Evolutionary conservation across 2,113 vertebrate genomes (phyloP), one percentile per base, ranked within the genome.

Genomic region (Noctilio leporinus): DNA sequence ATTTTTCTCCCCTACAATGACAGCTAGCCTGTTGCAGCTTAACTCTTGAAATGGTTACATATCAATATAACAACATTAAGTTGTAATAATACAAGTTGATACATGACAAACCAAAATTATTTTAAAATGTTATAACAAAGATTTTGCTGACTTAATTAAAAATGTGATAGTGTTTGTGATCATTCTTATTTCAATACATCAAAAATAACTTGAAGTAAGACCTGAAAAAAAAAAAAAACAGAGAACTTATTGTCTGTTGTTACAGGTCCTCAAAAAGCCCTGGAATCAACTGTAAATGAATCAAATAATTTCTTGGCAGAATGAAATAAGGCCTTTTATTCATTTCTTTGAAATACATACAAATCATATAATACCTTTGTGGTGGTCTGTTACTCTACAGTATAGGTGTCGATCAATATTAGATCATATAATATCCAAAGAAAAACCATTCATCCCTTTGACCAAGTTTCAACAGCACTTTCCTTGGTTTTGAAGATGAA

Each of bases 401-500:
- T 77, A 87, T 12, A 88, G 65, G 93, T 91, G 45, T 94, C 77
- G 94, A 95, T 62, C 35, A 85, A 90, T 77, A 59, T 86, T 81
- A 88, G 90, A 35, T 92, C 81, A 84, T 49, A 82, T 1, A 67
- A 91, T 70, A 90, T 16, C n/a, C 51, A 69, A 88, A 92, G 72
- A 96, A 96, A 96, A 93, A 24, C 7, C 17, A 88, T 83, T 92
- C 92, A 20, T 93, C 53, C 55, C 26, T 87, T 96, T 72, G 69
- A 78, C 72, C 47, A 83, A 78, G 26, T 88, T 96, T 91, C 82
- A 93, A 88, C 85, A 91, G 76, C 55, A 85, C 91, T 95, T 97
- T 89, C 4, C 33, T 85, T 86, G 47, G 30, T 89, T 91, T 96
- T 96, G 86, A 91, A 95, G 67, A 93, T 93, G 94, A 78, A 89